Evolutionary conservation across 2,113 vertebrate species (phyloP), one percentile per base, ranked within the genome.

Genomic region (Barnardius zonarius): DNA sequence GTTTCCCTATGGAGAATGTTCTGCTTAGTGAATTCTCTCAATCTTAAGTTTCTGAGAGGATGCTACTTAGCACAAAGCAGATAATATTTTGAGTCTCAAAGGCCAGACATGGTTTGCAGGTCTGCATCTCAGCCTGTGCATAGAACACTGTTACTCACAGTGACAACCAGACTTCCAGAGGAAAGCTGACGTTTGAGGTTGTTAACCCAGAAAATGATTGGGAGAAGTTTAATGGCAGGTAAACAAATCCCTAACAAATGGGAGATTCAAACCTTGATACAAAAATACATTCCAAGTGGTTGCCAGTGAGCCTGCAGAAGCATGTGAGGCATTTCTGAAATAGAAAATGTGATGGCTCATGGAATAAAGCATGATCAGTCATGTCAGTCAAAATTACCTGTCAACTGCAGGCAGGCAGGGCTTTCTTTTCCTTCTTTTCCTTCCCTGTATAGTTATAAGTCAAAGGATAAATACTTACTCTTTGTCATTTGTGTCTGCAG

Each of bases 331-430:
- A 4, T 89, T 96, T 86, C 91, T 86, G 43, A 93, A 96, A 94
- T 83, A 94, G 95, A 85, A 93, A 67, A 81, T 57, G 68, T 0
- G 2, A 80, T 0, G 2, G 81, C 88, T 95, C 13, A 6, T 69
- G 84, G 83, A 87, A 52, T 62, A 81, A 93, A 41, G 63, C 74
- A 6, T 94, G 92, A 97, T 95, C 94, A 64, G 74, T 95, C 95
- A 64, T 84, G 94, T 90, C 83, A 74, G 48, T 92, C 96, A 94
- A 49, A 90, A 92, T 95, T 90, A 95, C 88, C 94, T 97, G 95
- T 85, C 76, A 95, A 1, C 91, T 70, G 49, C 66, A 68, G 82
- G 73, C 91, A 88, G 81, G 78, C 80, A 83, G 63, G 48, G 17
- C 62, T 83, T 78, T 48, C 12, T 81, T 86, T 30, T 55, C 39